A percentile compares a stretch with the other conserved stretches of the same genome.
Conservation (phyloP, 2,797 vertebrate genomes). For the Numenius phaeopus region DNA sequence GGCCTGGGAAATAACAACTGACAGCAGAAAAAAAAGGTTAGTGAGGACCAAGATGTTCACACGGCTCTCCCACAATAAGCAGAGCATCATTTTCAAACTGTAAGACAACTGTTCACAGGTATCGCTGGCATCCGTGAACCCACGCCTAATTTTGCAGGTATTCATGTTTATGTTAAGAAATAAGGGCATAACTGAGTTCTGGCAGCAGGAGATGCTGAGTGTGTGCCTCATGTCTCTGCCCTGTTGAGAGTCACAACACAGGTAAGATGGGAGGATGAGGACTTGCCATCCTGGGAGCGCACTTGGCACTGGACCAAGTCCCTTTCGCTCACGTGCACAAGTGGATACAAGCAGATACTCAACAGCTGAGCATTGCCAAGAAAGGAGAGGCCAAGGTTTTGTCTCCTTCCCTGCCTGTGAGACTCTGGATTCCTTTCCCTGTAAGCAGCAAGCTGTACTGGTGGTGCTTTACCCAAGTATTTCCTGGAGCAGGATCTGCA, state of each 20-base stretch:
- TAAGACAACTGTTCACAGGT: background rate
- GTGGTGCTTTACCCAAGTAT: background rate
- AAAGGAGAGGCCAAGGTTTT: background rate
- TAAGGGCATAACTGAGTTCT: background rate
- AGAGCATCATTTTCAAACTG: accelerated
- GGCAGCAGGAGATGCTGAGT: background rate
- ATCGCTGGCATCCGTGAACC: background rate
- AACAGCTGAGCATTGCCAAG: background rate
- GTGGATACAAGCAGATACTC: background rate
- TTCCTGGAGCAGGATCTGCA: background rate
- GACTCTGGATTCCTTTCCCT: background rate
- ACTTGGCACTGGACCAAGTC: background rate
- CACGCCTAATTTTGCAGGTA: background rate
- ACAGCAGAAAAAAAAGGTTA: background rate
- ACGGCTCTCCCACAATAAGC: background rate
- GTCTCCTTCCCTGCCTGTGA: background rate
- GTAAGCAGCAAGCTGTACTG: background rate
- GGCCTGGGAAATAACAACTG: background rate
- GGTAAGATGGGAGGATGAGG: background rate
- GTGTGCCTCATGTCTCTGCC: background rate
- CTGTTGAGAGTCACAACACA: accelerated
- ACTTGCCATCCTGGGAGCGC: background rate
- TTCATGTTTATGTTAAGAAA: background rate
- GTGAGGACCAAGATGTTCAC: background rate
- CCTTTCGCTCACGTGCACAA: background rate